These are phyloP conservation scores for Alosa sapidissima DNA, from an alignment of 2,797 vertebrate species.

Conservation along the genomic window DNA sequence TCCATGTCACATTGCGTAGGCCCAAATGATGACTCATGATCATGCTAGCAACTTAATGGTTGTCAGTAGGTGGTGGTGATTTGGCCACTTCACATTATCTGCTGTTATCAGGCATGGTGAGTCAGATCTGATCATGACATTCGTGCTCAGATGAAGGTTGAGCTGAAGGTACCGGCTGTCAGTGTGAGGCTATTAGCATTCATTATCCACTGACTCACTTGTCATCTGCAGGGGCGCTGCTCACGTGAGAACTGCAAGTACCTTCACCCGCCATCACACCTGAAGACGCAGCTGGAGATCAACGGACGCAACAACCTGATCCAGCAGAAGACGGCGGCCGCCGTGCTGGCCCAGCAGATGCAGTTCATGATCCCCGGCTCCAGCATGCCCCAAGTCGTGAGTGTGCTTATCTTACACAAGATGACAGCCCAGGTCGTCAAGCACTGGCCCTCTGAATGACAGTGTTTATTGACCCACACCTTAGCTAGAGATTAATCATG, in stretches of 20 bases:
- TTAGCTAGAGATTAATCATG: neutral
- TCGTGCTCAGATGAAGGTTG: neutral
- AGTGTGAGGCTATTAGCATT: neutral
- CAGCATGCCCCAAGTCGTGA: conserved; percentile 90
- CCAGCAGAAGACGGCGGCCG: conserved; percentile 94
- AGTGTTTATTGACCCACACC: neutral
- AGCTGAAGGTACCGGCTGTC: neutral
- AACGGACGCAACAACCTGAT: conserved; percentile 96
- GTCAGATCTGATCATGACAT: neutral
- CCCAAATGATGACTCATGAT: neutral
- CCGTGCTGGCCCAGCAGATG: conserved; percentile 98
- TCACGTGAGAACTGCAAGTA: conserved; percentile 97
- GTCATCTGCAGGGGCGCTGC: conserved; percentile 82
- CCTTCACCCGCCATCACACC: conserved; percentile 93
- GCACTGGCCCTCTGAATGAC: neutral
- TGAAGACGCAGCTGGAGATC: conserved; percentile 97
- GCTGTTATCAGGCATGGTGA: neutral
- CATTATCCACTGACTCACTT: neutral
- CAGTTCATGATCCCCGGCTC: conserved; percentile 96
- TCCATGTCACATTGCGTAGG: neutral
- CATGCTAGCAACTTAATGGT: neutral
- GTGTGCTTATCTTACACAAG: conserved; percentile 53
- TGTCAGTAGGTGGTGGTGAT: neutral
- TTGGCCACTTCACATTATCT: neutral
- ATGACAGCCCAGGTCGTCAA: neutral